These are phyloP conservation scores for Delphinapterus leucas DNA, from an alignment of 2,113 vertebrate species.

Conservation along the genomic window DNA sequence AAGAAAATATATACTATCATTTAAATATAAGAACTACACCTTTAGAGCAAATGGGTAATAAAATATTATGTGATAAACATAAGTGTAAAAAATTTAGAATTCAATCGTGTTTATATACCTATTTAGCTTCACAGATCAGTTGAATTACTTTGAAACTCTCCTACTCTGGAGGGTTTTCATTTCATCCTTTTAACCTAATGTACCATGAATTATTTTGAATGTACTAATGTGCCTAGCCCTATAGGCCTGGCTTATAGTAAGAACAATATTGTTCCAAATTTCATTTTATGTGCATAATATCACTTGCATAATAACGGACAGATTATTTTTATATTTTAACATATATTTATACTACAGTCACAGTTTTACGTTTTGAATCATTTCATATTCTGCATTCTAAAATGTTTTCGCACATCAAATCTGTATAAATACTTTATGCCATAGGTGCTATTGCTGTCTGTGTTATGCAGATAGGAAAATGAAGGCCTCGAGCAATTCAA, in stretches of 20 bases:
- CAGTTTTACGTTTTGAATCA: background rate
- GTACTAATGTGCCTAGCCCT: conserved; percentile 63
- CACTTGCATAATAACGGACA: background rate
- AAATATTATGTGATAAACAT: conserved; percentile 22
- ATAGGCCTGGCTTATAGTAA: background rate
- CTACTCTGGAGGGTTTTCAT: background rate
- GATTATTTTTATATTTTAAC: background rate
- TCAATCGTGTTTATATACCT: background rate
- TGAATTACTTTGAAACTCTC: background rate
- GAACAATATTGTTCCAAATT: background rate
- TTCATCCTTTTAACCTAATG: conserved; percentile 54
- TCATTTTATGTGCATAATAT: background rate
- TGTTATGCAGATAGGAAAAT: background rate
- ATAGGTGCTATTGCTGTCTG: background rate
- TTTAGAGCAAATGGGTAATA: background rate
- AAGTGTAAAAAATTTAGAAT: background rate
- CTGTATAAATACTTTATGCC: background rate
- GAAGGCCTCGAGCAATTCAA: background rate
- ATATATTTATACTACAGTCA: background rate
- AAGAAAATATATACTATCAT: background rate
- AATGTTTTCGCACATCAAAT: background rate
- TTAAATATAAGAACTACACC: background rate
- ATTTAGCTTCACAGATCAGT: background rate
- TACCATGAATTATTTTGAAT: conserved; percentile 67
- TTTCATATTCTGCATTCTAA: background rate